Conservation (phyloP, 2,888 invertebrate species). For the Coleophora deauratella region DNA sequence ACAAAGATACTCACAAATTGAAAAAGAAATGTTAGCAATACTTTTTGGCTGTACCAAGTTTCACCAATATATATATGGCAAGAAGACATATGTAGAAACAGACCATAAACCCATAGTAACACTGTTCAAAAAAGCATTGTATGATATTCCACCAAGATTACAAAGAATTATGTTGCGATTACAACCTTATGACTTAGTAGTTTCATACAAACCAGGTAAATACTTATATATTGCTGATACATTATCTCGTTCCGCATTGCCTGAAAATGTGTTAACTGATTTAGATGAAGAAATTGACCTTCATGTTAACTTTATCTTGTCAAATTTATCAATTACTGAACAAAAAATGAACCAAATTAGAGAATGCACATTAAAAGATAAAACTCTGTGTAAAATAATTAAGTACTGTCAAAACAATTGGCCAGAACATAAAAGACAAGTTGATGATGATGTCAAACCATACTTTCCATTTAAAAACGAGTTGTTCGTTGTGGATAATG, state of each 20-base stretch:
- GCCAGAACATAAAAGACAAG: no score
- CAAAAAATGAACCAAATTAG: no score
- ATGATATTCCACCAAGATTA: slow-evolving; percentile 8
- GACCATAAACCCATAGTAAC: slow-evolving; percentile 13
- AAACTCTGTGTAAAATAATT: no score
- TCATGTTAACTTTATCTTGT: no score
- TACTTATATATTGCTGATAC: slow-evolving; percentile 1
- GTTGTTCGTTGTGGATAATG: background rate
- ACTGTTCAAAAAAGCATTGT: slow-evolving; percentile 9
- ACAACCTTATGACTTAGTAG: slow-evolving; percentile 11
- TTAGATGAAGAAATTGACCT: no score
- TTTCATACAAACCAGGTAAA: slow-evolving; percentile 9
- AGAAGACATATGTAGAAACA: slow-evolving; percentile 10
- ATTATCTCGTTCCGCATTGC: no score
- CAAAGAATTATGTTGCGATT: slow-evolving; percentile 13
- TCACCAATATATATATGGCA: slow-evolving; percentile 18
- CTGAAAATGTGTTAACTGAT: no score
- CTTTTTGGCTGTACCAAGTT: slow-evolving; percentile 14
- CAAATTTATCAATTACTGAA: no score
- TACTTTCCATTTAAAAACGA: no score
- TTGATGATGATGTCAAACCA: no score
- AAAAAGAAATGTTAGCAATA: slow-evolving; percentile 16
- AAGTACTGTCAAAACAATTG: no score
- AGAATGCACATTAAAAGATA: no score
- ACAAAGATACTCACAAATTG: slow-evolving; percentile 15